A percentile compares a stretch with the other conserved stretches of the same genome.
Conservation (phyloP, 2,888 invertebrate genomes). For the Drosophila algonquin region DNA sequence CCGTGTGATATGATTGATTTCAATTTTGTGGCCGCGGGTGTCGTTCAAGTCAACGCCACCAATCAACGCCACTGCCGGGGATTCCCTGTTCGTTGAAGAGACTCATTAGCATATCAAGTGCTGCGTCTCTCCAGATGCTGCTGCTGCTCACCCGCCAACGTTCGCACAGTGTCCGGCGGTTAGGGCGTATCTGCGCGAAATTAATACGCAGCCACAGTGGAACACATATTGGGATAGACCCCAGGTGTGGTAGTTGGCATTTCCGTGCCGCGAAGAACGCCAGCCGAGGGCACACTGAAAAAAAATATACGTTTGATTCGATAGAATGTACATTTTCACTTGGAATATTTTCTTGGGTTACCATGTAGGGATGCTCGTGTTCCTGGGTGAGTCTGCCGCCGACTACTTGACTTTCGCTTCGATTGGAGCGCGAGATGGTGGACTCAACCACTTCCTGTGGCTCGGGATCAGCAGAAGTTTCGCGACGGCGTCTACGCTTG, state of each 20-base stretch:
- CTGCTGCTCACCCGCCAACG: slow-evolving; percentile 38
- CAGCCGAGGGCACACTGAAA: slow-evolving; percentile 44
- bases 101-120: slow-evolving; percentile 28
- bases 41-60: slow-evolving; percentile 47
- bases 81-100: slow-evolving; percentile 29
- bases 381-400: slow-evolving; percentile 33
- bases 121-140: not conserved
- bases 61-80: slow-evolving; percentile 42
- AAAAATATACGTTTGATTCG: not conserved
- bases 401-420: slow-evolving; percentile 12
- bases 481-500: slow-evolving; percentile 25
- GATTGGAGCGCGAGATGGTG: slow-evolving; percentile 23
- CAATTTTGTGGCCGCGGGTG: slow-evolving; percentile 18
- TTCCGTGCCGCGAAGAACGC: slow-evolving; percentile 19
- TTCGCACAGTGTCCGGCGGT: slow-evolving; percentile 52
- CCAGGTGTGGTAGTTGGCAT: not conserved
- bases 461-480: not conserved
- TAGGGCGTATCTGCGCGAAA: slow-evolving; percentile 34
- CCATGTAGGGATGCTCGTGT: slow-evolving; percentile 43
- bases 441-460: slow-evolving; percentile 23
- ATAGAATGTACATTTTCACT: not conserved
- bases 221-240: slow-evolving; percentile 21
- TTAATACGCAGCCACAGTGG: slow-evolving; percentile 47
- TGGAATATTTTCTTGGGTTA: not conserved
- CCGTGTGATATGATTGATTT: slow-evolving; percentile 25